Base-by-base conservation (phyloP, 2,888 invertebrate species). In the Drosophila bunnanda region DNA sequence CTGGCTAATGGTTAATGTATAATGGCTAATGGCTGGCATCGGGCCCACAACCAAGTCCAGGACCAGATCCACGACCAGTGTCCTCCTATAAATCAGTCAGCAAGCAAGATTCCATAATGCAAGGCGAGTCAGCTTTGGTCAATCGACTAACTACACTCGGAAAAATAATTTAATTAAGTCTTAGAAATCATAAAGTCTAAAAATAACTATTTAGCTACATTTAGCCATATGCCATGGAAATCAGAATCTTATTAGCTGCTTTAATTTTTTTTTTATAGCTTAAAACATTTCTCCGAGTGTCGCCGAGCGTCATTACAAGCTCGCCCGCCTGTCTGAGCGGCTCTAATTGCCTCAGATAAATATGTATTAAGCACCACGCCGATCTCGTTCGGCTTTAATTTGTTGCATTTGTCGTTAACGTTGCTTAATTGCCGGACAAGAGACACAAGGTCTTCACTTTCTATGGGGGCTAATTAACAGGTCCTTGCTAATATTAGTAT, bases 281-380 rank as follows among this genome's bases (percentile, higher is more conserved):
- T 6, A 13, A 34, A 15, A 10, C 2, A 34, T 34, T 52, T 34
- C 22, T 52, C 5, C 2, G 0, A 52, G 50, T 52, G 50, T 2
- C 13, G 13, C 4, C 2, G 8, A 17, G 48, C 13, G 30, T 54
- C 60, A 75, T 71, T 71, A 64, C 50, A 77, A 60, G 70, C 34
- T 46, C 25, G 61, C 60, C 43, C 20, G 43, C 15, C 57, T 38
- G 62, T 46, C 65, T 53, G 39, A 13, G 52, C 38, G 58, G n/a
- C 56, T 79, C 48, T 79, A 68, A 67, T 75, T 70, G 28, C n/a
- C 62, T 39, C 57, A 57, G 74, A 79, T 85, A 79, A 78, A 82
- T 85, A 85, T 88, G 85, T 77, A 80, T 75, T 65, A 59, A 57
- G 22, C 58, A 28, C 22, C 60, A 30, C 15, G 41, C 50, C 43